Evolutionary conservation across 2,888 invertebrate species (phyloP), one percentile per base, ranked within the genome.

Genomic region (Noctua fimbriata): DNA sequence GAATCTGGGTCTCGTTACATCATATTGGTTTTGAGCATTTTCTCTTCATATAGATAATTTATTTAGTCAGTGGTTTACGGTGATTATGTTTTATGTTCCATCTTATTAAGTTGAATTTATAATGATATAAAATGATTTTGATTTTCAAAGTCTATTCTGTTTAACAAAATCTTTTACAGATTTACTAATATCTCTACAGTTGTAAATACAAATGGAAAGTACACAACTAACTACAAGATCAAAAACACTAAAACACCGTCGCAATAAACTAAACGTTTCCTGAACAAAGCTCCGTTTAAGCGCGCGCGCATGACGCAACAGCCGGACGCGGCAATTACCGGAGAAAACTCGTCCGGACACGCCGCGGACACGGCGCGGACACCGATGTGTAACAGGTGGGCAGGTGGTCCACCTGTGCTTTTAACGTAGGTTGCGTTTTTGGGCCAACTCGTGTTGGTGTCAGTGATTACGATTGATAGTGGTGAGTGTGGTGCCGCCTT

Each of bases 331-430:
- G 85, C 89, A 87, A 92, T 91, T 89, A 90, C 87, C 75, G 90
- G 92, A 89, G 91, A 92, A 92, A 92, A 89, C 90, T 79, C 82
- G 90, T 75, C 80, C 24, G 78, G 76, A 76, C 88, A 89, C 79
- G 83, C 80, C 65, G 85, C 77, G 82, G 81, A 84, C 87, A 77
- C 77, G 75, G 49, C 44, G 78, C 74, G 81, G 78, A 71, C 88
- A 75, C 71, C 72, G n/a, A 80, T 80, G 84, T 74, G 87, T 70
- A 70, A 41, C 83, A 73, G 82, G 82, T 76, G 82, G 73, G 18
- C n/a, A 63, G 69, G 73, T 85, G 36, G 69, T 21, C 67, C 84
- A 86, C 75, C 32, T 85, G 73, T 44, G 41, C 63, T 70, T 73
- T 41, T 63, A 67, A 41, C 69, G 72, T 58, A 73, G 72, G 69